A percentile compares a stretch with the other conserved stretches of the same genome.
Conservation (phyloP, 1,140 invertebrate species). For the Drosophila biarmipes region DNA sequence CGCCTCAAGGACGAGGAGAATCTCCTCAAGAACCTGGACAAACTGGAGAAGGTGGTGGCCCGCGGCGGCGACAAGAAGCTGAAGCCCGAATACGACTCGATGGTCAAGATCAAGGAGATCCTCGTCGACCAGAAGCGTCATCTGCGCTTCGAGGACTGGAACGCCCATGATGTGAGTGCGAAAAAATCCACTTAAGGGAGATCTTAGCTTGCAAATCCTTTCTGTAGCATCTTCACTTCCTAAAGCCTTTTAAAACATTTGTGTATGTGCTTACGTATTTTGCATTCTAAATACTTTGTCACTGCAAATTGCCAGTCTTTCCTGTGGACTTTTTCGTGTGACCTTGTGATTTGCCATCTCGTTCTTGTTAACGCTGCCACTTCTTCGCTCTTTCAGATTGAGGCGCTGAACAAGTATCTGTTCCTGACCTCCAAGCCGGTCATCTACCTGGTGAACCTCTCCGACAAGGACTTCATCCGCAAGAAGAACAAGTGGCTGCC, state of each 20-base stretch:
- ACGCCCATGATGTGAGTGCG: conserved; percentile 93
- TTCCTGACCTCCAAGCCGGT: conserved; percentile 99
- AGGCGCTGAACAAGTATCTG: conserved; percentile 97
- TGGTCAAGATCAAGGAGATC: conserved; percentile 94
- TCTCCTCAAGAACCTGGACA: conserved; percentile 92
- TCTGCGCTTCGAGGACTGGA: conserved; percentile 97
- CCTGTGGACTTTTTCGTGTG: not conserved
- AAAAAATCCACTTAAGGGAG: not conserved
- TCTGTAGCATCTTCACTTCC: no score
- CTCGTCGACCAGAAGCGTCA: conserved; percentile 96
- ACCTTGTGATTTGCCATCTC: conserved; percentile 61
- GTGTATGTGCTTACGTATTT: no score
- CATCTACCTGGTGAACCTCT: conserved; percentile 98
- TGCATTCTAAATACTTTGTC: not conserved
- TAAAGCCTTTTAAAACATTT: no score
- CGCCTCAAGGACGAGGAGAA: conserved; percentile 97
- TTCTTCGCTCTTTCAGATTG: conserved; percentile 90
- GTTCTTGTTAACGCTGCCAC: not conserved
- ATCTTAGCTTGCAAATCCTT: no score
- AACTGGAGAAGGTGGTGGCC: conserved; percentile 94
- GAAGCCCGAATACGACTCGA: conserved; percentile 96
- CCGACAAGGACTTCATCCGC: conserved; percentile 99
- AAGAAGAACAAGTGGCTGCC: conserved; percentile 99
- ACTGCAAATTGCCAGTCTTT: not conserved
- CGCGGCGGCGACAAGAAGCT: conserved; percentile 97